phyloP scores from a whole-genome alignment of 2,888 invertebrate genomes.

The Brachylomia viminalis region DNA sequence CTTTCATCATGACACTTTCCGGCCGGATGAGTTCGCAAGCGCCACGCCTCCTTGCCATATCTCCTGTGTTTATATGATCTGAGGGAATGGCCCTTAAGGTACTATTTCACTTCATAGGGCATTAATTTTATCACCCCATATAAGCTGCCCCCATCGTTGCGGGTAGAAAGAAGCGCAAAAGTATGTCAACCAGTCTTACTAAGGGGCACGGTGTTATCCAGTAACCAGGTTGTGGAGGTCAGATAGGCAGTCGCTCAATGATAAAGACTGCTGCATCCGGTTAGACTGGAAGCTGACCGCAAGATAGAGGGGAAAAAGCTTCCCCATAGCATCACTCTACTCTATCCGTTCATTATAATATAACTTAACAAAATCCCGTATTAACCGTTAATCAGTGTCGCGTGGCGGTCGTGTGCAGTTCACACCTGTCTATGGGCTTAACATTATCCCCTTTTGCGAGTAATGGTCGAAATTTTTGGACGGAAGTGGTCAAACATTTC shows the following conservation, averaged over 20 bases:
- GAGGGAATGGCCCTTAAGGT: too few species aligned
- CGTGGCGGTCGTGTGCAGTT: constrained; percentile 80
- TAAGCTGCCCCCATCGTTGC: background rate
- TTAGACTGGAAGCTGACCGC: background rate
- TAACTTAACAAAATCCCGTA: constrained; percentile 30
- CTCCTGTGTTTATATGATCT: too few species aligned
- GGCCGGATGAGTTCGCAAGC: too few species aligned
- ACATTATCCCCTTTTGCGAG: constrained; percentile 64
- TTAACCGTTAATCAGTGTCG: constrained; percentile 72
- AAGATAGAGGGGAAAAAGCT: background rate
- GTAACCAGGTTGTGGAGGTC: background rate
- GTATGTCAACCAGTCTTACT: background rate
- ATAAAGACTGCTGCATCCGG: background rate
- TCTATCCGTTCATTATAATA: background rate
- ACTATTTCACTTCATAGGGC: background rate
- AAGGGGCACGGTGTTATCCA: background rate
- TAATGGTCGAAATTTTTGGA: constrained; percentile 42
- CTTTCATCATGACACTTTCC: too few species aligned
- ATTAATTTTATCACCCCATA: background rate
- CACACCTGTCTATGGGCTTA: constrained; percentile 74
- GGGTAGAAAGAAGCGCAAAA: background rate
- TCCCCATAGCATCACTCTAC: background rate
- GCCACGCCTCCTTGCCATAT: too few species aligned
- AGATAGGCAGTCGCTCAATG: too few species aligned
- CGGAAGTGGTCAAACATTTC: constrained; percentile 67